Percentiles rank a stretch among this genome's conserved stretches.
These are phyloP conservation scores for Nebria salina DNA, from an alignment of 2,888 invertebrate species.

Conservation along the genomic window DNA sequence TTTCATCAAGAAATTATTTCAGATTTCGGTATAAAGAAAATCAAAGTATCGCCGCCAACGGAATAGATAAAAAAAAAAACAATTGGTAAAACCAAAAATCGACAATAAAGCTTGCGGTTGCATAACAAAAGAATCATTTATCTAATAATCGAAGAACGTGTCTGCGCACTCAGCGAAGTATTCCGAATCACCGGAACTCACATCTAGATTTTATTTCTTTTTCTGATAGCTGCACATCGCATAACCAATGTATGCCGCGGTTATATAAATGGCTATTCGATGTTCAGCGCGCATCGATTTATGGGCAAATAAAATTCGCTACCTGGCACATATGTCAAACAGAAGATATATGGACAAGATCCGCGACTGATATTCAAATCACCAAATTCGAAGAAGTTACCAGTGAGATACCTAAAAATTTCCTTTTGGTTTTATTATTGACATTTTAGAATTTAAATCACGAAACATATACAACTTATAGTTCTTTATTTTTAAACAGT, in stretches of 20 bases:
- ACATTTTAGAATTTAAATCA: not conserved
- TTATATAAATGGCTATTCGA: constrained; percentile 1
- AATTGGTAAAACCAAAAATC: not conserved
- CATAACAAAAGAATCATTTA: not conserved
- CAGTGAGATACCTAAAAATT: not conserved
- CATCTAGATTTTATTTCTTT: not conserved
- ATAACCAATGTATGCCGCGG: not conserved
- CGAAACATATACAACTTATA: not conserved
- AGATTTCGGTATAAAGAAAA: not conserved
- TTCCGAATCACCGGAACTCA: not conserved
- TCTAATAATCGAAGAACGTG: not conserved
- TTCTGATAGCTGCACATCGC: not conserved
- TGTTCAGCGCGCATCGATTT: constrained; percentile 1
- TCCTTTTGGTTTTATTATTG: not conserved
- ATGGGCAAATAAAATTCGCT: not conserved
- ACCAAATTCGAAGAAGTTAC: not conserved
- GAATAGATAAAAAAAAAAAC: not conserved
- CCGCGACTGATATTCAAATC: not conserved
- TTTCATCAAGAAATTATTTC: not conserved
- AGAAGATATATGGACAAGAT: not conserved
- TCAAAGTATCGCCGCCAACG: not conserved
- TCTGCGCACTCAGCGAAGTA: not conserved
- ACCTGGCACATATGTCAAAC: not conserved
- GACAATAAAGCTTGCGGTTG: not conserved
- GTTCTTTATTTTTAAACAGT: not conserved